Evolutionary conservation across 2,113 vertebrate genomes (phyloP).

Genomic region (Limanda limanda): DNA sequence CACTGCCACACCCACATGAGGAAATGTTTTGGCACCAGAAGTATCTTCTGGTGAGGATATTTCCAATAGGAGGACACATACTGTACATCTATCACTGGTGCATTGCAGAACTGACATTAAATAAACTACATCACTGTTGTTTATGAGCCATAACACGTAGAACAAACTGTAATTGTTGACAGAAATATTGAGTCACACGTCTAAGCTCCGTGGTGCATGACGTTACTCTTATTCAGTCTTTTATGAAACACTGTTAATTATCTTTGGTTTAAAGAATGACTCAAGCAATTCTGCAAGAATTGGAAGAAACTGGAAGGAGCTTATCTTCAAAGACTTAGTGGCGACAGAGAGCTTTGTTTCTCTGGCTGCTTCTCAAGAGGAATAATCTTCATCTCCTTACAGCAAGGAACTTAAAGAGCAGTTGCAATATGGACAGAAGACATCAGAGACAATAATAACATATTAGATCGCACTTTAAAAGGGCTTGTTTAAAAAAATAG

Average conservation of each 20-base stretch:
- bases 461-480: too few relatives aligned
- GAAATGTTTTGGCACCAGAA: conserved; percentile 43
- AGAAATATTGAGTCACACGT: conserved; percentile 6
- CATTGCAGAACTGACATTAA: neutral
- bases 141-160: too few relatives aligned
- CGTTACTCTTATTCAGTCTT: conserved; percentile 1
- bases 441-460: neutral
- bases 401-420: neutral
- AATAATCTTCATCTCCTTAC: neutral
- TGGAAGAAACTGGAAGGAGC: neutral
- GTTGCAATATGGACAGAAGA: neutral
- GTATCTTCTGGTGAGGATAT: conserved; percentile 12
- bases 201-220: neutral
- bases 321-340: neutral
- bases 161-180: neutral
- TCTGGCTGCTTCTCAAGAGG: neutral
- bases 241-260: neutral
- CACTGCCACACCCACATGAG: conserved; percentile 52
- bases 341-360: conserved; percentile 19
- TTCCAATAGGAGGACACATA: neutral
- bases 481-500: too few relatives aligned
- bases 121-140: too few relatives aligned
- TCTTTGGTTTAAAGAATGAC: conserved; percentile 17
- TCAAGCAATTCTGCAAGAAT: neutral
- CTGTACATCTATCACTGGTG: neutral